Percentiles rank a stretch among this genome's conserved stretches.
These are phyloP conservation scores for Alectoris magna DNA, from an alignment of 2,797 vertebrate species.

Conservation along the genomic window DNA sequence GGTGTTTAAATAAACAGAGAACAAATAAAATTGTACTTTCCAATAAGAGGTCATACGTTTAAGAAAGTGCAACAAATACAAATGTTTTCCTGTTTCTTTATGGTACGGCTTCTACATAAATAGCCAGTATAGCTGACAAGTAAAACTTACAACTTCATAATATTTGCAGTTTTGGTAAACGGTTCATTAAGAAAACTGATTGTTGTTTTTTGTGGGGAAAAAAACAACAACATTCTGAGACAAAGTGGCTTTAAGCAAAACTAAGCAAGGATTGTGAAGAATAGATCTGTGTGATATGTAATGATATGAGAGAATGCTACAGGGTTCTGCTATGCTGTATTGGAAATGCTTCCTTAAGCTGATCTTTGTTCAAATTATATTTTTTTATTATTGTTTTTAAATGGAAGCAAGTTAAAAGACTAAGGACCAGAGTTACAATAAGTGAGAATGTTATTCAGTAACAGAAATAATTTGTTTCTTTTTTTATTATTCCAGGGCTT, in stretches of 20 bases:
- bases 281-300: not conserved
- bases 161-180: not conserved
- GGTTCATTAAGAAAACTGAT: not conserved
- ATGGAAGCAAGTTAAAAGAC: not conserved
- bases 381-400: not conserved
- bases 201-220: accelerated
- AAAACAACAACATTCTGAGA: not conserved
- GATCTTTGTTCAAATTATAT: not conserved
- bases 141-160: not conserved
- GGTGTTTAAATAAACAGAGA: not conserved
- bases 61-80: not conserved
- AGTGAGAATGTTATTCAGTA: not conserved
- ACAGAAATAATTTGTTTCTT: not conserved
- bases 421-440: not conserved
- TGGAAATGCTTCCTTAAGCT: not conserved
- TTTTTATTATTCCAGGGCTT: constrained; percentile 6
- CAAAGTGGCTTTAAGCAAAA: not conserved
- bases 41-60: not conserved
- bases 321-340: not conserved
- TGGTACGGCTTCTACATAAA: not conserved
- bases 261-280: not conserved
- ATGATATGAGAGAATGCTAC: not conserved
- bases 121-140: constrained; percentile 32
- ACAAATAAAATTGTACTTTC: not conserved
- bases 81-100: constrained; percentile 31